Base-by-base conservation (phyloP, 2,888 invertebrate genomes). In the Microctonus brassicae region DNA sequence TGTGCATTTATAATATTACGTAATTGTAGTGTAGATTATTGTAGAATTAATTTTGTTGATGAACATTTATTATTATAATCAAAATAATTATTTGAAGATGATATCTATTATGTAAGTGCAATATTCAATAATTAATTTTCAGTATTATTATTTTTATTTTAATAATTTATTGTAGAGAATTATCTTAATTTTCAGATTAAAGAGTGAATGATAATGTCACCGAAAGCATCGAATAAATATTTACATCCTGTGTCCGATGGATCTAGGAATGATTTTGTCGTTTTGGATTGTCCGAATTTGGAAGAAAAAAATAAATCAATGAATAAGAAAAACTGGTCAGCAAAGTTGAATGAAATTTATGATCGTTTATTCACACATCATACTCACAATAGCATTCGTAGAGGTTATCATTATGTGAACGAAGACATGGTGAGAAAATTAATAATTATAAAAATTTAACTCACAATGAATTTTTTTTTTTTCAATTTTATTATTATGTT, bases 301-400 rank as follows among this genome's bases (percentile, higher is more conserved):
- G 17, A 17, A 53, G 83, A 82, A 36, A 70, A 79, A 72, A 84
- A 83, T 74, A 82, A 85, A 66, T 73, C 73, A 13, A 70, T 77
- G 10, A 73, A 76, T 61, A 83, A 85, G 67, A 78, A 73, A 67
- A 75, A 78, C 34, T 86, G 86, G 87, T 76, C 81, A 58, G 72
- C 73, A 22, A 82, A 81, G 73, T 70, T 86, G 67, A n/a, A n/a
- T n/a, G 78, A 80, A 2, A 79, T 88, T 24, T 89, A 90, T 61
- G 89, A 90, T 26, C 87, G 91, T 60, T 88, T 92, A 29, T 91
- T 89, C 79, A 90, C 90, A 29, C 91, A 92, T 83, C 91, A 92
- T 74, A 92, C 92, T 9, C 83, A 91, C 74, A 90, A 90, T 72
- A 91, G 91, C 80, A 88, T 90, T 67, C 88, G 91, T 73, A 89